These are phyloP conservation scores for Magallana angulata DNA, from an alignment of 1,140 invertebrate species.

Conservation along the genomic window DNA sequence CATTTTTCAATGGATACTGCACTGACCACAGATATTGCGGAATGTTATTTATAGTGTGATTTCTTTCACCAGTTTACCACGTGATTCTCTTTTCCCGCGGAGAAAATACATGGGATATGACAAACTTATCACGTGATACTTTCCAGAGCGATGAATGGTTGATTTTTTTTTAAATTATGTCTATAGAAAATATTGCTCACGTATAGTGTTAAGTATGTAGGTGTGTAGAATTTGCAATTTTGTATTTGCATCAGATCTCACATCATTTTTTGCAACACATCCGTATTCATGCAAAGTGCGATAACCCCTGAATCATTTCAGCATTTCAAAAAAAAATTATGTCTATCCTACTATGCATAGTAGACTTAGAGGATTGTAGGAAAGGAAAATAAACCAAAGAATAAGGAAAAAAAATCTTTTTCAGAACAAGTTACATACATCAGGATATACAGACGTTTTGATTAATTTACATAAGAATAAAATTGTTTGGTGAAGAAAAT, in stretches of 20 bases:
- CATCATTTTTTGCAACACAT: not conserved
- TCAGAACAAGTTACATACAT: too few relatives aligned
- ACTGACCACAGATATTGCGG: slow-evolving; percentile 9
- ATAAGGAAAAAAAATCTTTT: too few relatives aligned
- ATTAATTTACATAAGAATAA: too few relatives aligned
- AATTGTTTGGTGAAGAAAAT: too few relatives aligned
- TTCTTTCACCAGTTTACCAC: slow-evolving; percentile 8
- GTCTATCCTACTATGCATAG: not conserved
- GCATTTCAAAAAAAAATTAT: too few relatives aligned
- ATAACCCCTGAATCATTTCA: not conserved
- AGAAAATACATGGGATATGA: not conserved
- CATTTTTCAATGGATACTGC: not conserved
- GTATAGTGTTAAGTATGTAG: not conserved
- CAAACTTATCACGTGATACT: slow-evolving; percentile 20
- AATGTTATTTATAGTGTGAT: slow-evolving; percentile 25
- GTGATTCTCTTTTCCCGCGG: slow-evolving; percentile 22
- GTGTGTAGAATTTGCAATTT: slow-evolving; percentile 33
- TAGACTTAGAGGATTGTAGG: too few relatives aligned
- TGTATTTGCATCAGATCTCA: slow-evolving; percentile 27
- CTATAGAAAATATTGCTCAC: slow-evolving; percentile 31
- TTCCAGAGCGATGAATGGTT: slow-evolving; percentile 24
- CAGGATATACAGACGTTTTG: too few relatives aligned
- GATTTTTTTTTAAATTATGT: slow-evolving; percentile 6
- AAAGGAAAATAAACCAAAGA: too few relatives aligned
- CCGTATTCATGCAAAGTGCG: not conserved